Base-by-base conservation (phyloP, 1,140 invertebrate species). In the Mactra quadrangularis region DNA sequence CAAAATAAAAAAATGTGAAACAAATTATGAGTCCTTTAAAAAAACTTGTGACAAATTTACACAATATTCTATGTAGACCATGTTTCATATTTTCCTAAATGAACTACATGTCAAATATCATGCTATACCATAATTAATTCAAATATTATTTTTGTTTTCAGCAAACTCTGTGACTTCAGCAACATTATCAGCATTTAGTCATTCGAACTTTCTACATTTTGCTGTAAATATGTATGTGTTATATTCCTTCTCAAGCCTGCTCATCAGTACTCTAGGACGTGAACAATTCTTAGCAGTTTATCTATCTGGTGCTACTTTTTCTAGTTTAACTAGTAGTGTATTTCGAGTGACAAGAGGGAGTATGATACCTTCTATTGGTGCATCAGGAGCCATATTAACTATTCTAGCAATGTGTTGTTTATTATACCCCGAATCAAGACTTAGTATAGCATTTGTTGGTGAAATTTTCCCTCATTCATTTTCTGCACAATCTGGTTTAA, bases 221-320 rank as follows among this genome's bases (percentile, higher is more conserved):
- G 95, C 95, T 88, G 95, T 96, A 47, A 99, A 99, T 93, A 99
- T 99, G 98, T 98, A 97, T 94, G 98, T 98, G 27, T 93, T 99
- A 27, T 96, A 98, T 90, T 98, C 96, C 88, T 99, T 96, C 88
- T 93, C 94, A 38, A 88, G 88, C 47, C 89, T 93, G 88, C 89
- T 96, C 62, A 94, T 96, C n/a, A 89, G 95, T n/a, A 93, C 95
- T 59, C 94, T 99, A 86, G 98, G 98, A 25, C 96, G 96, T 90
- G 98, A 99, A 94, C 97, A 99, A 92, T 98, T 99, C 93, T 87
- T 98, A 72, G 97, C 96, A 0, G 94, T 99, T 89, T 99, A 99
- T 94, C 92, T 99, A 71, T 96, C 95, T 87, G 96, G 77, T 35
- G 77, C 47, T 3, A 81, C 77, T 0, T 45, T 71, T 27, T 41